A percentile compares a stretch with the other conserved stretches of the same genome.
These are phyloP conservation scores for Malaclemys terrapin DNA, from an alignment of 2,113 vertebrate genomes.

Conservation along the genomic window DNA sequence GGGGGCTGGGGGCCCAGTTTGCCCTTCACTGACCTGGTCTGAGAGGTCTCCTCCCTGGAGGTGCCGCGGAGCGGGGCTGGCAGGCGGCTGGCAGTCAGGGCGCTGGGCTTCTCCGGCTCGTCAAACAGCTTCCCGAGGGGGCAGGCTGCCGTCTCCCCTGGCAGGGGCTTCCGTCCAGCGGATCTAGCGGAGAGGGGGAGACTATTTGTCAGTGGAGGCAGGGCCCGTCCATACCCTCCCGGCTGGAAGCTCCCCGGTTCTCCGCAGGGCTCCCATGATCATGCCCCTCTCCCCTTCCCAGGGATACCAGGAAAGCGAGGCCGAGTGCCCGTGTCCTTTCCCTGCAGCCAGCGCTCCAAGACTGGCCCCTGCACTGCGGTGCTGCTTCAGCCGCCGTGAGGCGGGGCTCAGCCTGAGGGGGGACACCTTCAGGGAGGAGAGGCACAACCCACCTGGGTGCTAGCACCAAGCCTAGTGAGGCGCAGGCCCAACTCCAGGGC, in stretches of 20 bases:
- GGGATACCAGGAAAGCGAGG: too few relatives aligned
- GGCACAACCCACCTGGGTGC: too few relatives aligned
- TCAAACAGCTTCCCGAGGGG: constrained; percentile 84
- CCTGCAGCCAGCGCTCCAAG: too few relatives aligned
- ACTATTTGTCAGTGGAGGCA: background rate
- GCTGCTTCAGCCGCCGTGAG: background rate
- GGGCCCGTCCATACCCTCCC: background rate
- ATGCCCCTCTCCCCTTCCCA: background rate
- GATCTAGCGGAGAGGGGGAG: constrained; percentile 74
- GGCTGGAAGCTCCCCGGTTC: background rate
- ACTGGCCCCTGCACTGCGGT: background rate
- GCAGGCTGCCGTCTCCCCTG: constrained; percentile 49
- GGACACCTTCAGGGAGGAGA: background rate
- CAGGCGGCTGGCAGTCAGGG: constrained; percentile 59
- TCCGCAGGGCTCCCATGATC: background rate
- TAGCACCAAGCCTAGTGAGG: background rate
- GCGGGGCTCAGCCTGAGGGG: too few relatives aligned
- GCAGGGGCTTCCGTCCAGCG: constrained; percentile 77
- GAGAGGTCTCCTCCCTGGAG: constrained; percentile 81
- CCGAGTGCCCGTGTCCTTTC: background rate
- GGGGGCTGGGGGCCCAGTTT: background rate
- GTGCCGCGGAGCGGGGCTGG: constrained; percentile 72
- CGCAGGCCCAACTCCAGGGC: too few relatives aligned
- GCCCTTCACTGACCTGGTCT: background rate
- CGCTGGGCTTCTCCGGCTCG: constrained; percentile 83